Conservation (phyloP, 1,140 invertebrate genomes). For the Caenorhabditis latens region DNA sequence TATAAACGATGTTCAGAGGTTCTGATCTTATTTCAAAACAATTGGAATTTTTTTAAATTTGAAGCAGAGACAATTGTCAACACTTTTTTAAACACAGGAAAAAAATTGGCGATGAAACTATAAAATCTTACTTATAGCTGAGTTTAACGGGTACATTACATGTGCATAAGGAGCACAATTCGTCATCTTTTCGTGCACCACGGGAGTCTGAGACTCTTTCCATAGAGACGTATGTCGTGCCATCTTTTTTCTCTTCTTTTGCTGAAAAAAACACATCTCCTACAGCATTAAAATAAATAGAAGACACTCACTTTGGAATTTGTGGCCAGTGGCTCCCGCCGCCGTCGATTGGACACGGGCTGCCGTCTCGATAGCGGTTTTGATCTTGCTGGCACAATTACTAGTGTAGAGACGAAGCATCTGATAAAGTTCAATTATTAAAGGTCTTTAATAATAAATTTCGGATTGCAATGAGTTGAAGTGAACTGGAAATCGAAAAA, state of each 20-base stretch:
- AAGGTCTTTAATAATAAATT: background rate
- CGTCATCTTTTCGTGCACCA: conserved; percentile 40
- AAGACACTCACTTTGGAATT: conserved; percentile 5
- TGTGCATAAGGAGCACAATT: conserved; percentile 69
- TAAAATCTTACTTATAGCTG: conserved; percentile 62
- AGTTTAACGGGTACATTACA: conserved; percentile 74
- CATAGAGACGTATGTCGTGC: conserved; percentile 69
- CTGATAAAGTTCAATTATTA: background rate
- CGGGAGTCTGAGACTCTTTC: conserved; percentile 62
- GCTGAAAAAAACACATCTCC: conserved; percentile 66
- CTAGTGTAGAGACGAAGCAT: conserved; percentile 45
- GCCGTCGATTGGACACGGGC: background rate
- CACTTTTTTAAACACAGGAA: background rate
- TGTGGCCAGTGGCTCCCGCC: conserved; percentile 8
- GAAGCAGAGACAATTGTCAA: background rate
- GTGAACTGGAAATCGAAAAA: background rate
- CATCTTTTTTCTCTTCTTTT: conserved; percentile 69
- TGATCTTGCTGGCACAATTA: conserved; percentile 41
- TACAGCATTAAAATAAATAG: background rate
- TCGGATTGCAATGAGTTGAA: too few relatives aligned
- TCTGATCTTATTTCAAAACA: too few relatives aligned
- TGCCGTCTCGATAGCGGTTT: conserved; percentile 2
- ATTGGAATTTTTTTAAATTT: background rate
- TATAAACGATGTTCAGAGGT: background rate
- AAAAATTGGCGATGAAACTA: background rate